Conservation (phyloP, 1,140 invertebrate species). For the Hermatobates lingyangjiaoensis region DNA sequence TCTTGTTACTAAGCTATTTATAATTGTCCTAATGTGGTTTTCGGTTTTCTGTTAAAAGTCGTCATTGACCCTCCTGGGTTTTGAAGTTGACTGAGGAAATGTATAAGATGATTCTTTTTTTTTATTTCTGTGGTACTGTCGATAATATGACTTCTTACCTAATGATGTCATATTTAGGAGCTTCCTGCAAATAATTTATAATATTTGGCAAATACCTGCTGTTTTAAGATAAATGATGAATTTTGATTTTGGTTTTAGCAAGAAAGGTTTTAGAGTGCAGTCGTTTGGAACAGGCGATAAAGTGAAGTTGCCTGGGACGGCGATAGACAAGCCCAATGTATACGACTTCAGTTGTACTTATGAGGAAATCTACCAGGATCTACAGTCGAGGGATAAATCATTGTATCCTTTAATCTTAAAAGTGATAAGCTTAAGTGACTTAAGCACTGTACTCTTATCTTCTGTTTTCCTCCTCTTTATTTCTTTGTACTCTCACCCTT, state of each 20-base stretch:
- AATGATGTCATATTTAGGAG: background rate
- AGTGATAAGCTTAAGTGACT: too few species aligned
- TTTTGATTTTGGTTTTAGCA: slow-evolving; percentile 34
- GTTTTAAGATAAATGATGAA: too few species aligned
- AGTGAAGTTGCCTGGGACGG: slow-evolving; percentile 89
- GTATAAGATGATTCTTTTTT: background rate
- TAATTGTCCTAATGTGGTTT: too few species aligned
- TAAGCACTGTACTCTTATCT: too few species aligned
- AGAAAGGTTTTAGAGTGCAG: slow-evolving; percentile 90
- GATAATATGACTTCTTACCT: background rate
- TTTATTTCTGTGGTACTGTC: background rate
- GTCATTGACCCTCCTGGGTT: background rate
- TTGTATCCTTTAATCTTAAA: slow-evolving; percentile 45
- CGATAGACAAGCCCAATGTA: slow-evolving; percentile 88
- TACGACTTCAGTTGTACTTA: slow-evolving; percentile 96
- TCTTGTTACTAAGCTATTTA: too few species aligned
- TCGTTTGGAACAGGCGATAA: slow-evolving; percentile 96
- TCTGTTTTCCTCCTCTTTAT: too few species aligned
- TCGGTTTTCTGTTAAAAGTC: too few species aligned
- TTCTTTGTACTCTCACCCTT: too few species aligned
- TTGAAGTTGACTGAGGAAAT: background rate
- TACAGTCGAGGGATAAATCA: slow-evolving; percentile 68
- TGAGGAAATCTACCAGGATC: slow-evolving; percentile 93
- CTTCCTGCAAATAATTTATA: background rate
- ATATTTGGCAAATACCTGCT: too few species aligned